Evolutionary conservation across 2,113 vertebrate species (phyloP).

Genomic region (Dicrurus megarhynchus): DNA sequence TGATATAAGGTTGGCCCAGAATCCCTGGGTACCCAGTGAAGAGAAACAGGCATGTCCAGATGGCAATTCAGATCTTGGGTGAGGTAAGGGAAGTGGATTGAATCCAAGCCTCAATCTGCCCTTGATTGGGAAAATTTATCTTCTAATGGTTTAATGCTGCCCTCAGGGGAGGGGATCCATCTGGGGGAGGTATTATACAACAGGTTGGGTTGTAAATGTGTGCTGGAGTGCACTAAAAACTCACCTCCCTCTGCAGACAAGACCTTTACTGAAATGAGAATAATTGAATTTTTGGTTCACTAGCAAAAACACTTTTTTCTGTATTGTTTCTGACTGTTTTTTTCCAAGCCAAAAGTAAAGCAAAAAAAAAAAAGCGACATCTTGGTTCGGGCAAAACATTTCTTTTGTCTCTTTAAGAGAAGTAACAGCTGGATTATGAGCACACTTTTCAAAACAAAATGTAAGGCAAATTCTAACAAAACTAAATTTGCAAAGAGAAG

Average conservation of each 20-base stretch:
- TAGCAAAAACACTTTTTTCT: neutral
- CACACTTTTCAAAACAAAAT: neutral
- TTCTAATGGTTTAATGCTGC: neutral
- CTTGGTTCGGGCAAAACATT: neutral
- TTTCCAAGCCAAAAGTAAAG: neutral
- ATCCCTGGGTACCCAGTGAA: neutral
- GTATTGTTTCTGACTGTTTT: neutral
- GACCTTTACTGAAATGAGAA: neutral
- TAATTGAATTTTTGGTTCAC: conserved; percentile 15
- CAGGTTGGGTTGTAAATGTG: neutral
- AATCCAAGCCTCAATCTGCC: neutral
- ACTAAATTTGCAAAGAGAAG: neutral
- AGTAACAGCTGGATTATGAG: neutral
- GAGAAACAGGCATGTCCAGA: neutral
- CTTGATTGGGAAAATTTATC: neutral
- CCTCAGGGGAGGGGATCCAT: neutral
- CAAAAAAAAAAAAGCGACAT: neutral
- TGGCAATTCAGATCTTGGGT: neutral
- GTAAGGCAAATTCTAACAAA: neutral
- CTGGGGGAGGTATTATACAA: neutral
- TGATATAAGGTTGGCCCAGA: neutral
- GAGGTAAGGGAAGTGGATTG: neutral
- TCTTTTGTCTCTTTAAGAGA: neutral
- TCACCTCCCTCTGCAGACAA: neutral
- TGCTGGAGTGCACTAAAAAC: neutral